Evolutionary conservation across 2,113 vertebrate species (phyloP).

Genomic region (Lophura nycthemera): DNA sequence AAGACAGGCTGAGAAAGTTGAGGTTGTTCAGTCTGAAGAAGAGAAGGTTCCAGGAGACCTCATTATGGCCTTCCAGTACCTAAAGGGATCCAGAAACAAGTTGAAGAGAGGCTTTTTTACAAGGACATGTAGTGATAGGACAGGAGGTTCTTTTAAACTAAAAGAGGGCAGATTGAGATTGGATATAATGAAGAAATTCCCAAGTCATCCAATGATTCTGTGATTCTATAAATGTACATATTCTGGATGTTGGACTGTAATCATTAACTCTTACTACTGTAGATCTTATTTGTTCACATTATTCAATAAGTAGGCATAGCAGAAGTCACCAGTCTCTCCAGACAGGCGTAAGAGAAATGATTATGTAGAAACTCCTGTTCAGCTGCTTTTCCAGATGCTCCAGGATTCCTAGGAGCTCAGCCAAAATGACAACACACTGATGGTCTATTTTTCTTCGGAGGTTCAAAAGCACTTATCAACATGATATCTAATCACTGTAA

Average conservation of each 20-base stretch:
- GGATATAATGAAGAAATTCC: neutral
- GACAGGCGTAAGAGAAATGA: neutral
- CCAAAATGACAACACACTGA: neutral
- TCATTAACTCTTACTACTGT: neutral
- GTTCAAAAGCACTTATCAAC: conserved; percentile 14
- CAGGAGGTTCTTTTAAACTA: neutral
- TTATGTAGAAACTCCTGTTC: neutral
- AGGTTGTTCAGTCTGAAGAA: neutral
- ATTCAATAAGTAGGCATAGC: neutral
- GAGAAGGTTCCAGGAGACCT: neutral
- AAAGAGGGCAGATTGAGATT: neutral
- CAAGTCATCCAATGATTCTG: neutral
- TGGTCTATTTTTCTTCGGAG: neutral
- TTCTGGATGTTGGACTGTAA: neutral
- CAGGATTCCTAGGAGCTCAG: neutral
- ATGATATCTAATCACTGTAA: neutral
- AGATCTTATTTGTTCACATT: neutral
- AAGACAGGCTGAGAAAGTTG: neutral
- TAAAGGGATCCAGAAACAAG: neutral
- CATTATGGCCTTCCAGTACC: neutral
- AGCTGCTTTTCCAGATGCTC: neutral
- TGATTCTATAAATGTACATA: neutral
- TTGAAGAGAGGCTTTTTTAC: neutral
- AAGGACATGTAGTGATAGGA: neutral
- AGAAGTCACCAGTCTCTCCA: neutral